Evolutionary conservation across 2,797 vertebrate species (phyloP).

Genomic region (Echeneis naucrates): DNA sequence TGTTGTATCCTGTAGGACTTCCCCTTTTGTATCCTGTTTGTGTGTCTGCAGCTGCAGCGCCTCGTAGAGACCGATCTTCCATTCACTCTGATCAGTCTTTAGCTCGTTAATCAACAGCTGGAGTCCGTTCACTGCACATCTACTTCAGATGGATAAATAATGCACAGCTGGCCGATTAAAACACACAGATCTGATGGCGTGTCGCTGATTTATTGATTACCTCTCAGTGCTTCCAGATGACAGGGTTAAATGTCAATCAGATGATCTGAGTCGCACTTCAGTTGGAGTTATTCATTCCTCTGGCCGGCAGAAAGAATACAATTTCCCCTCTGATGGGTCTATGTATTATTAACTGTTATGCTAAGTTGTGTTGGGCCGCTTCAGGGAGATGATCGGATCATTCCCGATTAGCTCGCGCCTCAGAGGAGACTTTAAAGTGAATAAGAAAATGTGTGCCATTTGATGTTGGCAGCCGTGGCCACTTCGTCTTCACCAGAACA

Average conservation of each 20-base stretch:
- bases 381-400: conserved; percentile 49
- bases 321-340: conserved; percentile 54
- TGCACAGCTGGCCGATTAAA: conserved; percentile 81
- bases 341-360: conserved; percentile 78
- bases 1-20: no score
- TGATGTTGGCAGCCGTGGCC: conserved; percentile 31
- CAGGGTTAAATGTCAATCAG: conserved; percentile 86
- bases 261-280: conserved; percentile 80
- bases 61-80: conserved; percentile 47
- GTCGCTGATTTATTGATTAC: conserved; percentile 86
- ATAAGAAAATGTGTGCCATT: conserved; percentile 43
- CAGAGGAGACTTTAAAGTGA: conserved; percentile 70
- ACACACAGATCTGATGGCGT: conserved; percentile 78
- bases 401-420: conserved; percentile 42
- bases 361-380: conserved; percentile 57
- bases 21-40: conserved; percentile 7
- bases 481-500: conserved; percentile 12
- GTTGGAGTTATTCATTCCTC: conserved; percentile 80
- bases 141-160: conserved; percentile 79
- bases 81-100: conserved; percentile 73
- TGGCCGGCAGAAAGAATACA: conserved; percentile 68
- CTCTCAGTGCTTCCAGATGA: conserved; percentile 68
- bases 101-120: conserved; percentile 75
- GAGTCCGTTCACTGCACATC: conserved; percentile 58
- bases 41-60: background rate